Conservation (phyloP, 2,797 vertebrate species). For the Sibirionetta formosa region DNA sequence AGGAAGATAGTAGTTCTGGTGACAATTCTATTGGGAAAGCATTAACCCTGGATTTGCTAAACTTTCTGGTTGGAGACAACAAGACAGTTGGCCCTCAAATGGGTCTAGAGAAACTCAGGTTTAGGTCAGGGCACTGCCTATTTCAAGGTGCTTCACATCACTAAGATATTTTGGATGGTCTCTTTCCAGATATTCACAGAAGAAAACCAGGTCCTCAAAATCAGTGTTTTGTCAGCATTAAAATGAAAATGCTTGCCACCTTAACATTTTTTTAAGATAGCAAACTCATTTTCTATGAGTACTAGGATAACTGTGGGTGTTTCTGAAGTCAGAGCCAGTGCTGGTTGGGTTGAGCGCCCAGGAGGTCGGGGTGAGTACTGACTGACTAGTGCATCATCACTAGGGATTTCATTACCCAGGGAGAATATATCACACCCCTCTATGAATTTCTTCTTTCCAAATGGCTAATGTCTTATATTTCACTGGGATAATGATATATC, state of each 20-base stretch:
- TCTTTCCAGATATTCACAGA: neutral
- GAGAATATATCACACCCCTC: neutral
- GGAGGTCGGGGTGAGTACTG: neutral
- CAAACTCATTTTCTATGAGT: neutral
- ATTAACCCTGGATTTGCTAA: neutral
- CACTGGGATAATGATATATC: neutral
- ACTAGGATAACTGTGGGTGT: too few species aligned
- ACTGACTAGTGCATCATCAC: rapidly evolving
- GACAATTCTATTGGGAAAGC: neutral
- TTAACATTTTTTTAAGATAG: rapidly evolving
- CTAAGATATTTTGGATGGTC: neutral
- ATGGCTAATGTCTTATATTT: neutral
- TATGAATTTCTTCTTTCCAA: neutral
- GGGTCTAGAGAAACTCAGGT: neutral
- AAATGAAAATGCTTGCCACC: neutral
- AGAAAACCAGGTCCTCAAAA: neutral
- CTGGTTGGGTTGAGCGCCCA: neutral
- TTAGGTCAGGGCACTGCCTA: neutral
- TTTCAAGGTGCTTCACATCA: neutral
- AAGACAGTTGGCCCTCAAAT: neutral
- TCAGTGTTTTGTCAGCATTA: neutral
- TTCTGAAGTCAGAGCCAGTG: neutral
- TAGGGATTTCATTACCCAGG: neutral
- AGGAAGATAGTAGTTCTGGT: neutral
- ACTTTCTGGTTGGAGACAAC: neutral